phyloP scores from a whole-genome alignment of 2,113 vertebrate species.

The Poecilia latipinna region DNA sequence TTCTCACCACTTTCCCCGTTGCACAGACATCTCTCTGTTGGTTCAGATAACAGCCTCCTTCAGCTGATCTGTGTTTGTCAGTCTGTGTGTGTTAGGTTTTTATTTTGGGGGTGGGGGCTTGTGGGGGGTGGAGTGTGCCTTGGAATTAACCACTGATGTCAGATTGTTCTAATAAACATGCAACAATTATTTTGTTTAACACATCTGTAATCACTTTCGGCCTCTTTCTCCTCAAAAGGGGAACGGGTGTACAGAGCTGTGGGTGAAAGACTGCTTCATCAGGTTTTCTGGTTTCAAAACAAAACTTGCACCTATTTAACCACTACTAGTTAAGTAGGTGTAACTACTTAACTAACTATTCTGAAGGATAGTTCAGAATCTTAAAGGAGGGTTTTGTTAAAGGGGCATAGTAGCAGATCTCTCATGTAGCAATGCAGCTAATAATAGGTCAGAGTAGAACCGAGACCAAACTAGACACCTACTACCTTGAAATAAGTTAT shows the following conservation, averaged over 20 bases:
- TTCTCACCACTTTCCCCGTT: conserved; percentile 31
- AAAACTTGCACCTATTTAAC: too few species aligned
- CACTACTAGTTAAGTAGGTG: too few species aligned
- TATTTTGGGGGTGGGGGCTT: too few species aligned
- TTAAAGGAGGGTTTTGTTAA: background rate
- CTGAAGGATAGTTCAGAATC: too few species aligned
- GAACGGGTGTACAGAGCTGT: background rate
- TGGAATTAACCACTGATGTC: background rate
- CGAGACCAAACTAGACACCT: too few species aligned
- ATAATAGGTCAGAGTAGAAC: too few species aligned
- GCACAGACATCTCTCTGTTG: conserved; percentile 40
- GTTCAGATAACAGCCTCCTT: conserved; percentile 16
- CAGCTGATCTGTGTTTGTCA: conserved; percentile 2
- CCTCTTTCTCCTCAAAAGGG: background rate
- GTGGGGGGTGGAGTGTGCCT: background rate
- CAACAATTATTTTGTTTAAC: conserved; percentile 20
- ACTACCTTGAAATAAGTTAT: too few species aligned
- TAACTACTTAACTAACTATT: too few species aligned
- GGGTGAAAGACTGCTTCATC: conserved; percentile 5
- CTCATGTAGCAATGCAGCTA: too few species aligned
- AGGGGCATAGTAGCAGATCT: too few species aligned
- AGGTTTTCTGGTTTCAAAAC: background rate
- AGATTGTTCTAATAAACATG: background rate
- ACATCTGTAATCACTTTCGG: background rate
- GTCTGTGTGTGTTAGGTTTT: background rate